phyloP scores from a whole-genome alignment of 2,797 vertebrate genomes.

The Neoniphon sammara region DNA sequence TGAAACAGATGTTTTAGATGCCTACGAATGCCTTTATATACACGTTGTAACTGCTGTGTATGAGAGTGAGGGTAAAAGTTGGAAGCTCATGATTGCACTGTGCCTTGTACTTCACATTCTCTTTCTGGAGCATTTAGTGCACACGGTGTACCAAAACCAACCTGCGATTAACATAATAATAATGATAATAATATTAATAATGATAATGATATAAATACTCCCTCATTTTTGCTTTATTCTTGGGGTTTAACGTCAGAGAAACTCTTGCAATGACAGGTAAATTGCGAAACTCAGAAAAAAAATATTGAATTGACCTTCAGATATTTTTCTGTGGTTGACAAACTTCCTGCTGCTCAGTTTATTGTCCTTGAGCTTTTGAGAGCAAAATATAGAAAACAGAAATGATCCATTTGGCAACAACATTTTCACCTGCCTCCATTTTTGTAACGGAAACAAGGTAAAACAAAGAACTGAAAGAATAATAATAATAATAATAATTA shows the following conservation, averaged over 20 bases:
- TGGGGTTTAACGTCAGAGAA: slow-evolving; percentile 38
- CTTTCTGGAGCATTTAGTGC: slow-evolving; percentile 57
- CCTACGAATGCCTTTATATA: slow-evolving; percentile 72
- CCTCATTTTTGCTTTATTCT: no score
- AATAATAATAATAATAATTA: slow-evolving; percentile 19
- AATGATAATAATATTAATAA: no score
- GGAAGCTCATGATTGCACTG: slow-evolving; percentile 80
- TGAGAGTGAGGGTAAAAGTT: slow-evolving; percentile 64
- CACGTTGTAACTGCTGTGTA: slow-evolving; percentile 57
- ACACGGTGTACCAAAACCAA: slow-evolving; percentile 56
- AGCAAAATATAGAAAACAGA: slow-evolving; percentile 36
- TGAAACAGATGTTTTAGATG: slow-evolving; percentile 55
- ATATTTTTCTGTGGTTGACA: slow-evolving; percentile 34
- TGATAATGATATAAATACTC: no score
- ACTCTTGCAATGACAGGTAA: slow-evolving; percentile 7
- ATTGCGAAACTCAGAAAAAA: slow-evolving; percentile 25
- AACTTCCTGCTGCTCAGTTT: slow-evolving; percentile 40
- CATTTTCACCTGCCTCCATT: slow-evolving; percentile 44
- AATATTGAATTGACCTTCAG: slow-evolving; percentile 52
- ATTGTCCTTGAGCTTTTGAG: slow-evolving; percentile 49
- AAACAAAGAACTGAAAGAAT: slow-evolving; percentile 36
- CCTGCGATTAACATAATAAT: slow-evolving; percentile 46
- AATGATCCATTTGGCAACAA: slow-evolving; percentile 49
- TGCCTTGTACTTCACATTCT: slow-evolving; percentile 76
- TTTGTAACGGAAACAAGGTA: slow-evolving; percentile 49